Base-by-base conservation (phyloP, 1,140 invertebrate species). In the Bactericera cockerelli region DNA sequence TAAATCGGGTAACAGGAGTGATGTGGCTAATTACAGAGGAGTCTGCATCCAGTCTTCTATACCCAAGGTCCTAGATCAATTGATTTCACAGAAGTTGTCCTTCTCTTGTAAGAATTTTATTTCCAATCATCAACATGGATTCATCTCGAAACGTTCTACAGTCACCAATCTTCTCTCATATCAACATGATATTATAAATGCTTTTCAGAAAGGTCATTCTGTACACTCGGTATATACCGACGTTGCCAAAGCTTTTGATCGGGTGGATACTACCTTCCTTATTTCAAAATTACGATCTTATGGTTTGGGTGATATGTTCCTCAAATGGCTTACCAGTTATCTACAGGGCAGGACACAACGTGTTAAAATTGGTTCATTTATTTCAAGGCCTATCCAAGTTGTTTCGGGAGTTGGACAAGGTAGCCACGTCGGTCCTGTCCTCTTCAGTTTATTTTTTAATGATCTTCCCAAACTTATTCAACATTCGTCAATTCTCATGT, bases 11-110 rank as follows among this genome's bases (percentile, higher is more conserved):
- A 26, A 54, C 1, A 16, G 16, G 28, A 16, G 38, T 59, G 24
- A 49, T 16, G 22, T 59, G 49, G 6, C 21, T 24, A 26, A 59
- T 53, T 59, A 59, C 24, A 14, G 58, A 36, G 33, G 33, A 10
- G 33, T 36, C 16, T 36, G 33, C 16, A 36, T 36, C 33, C 33
- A 36, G 33, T 36, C 33, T 11, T 36, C 33, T 10, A 36, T 10
- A 36, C 33, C 10, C 16, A 36, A 36, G 16, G 16, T 36, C 16
- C 33, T 36, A 11, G 33, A 36, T 36, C 16, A 36, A 10, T 16
- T 36, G 33, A 36, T 36, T 16, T 11, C 10, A 10, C 10, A 16
- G 33, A 36, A 36, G 33, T 36, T 36, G 33, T 36, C 33, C 16
- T 36, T 36, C 16, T 36, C 10, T 16, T 36, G 33, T 36, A 36